These are phyloP conservation scores for Carassius carassius DNA, from an alignment of 2,113 vertebrate genomes.

Conservation along the genomic window DNA sequence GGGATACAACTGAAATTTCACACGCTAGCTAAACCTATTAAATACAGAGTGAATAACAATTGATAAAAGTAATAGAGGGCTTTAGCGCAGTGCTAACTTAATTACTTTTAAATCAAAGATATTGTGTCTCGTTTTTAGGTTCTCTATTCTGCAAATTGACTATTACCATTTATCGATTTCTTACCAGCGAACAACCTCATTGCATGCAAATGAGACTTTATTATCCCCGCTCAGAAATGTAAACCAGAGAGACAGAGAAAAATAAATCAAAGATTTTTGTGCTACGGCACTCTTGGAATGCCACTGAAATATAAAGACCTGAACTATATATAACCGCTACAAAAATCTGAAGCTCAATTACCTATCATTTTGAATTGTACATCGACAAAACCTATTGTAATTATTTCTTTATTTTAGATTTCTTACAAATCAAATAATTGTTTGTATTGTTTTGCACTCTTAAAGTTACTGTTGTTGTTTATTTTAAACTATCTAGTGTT, in stretches of 20 bases:
- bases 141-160: background rate
- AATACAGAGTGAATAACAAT: conserved; percentile 1
- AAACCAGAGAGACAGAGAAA: no score
- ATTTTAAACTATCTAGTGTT: no score
- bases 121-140: background rate
- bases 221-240: background rate
- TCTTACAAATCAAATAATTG: background rate
- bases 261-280: no score
- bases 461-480: no score
- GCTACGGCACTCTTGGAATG: background rate
- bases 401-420: background rate
- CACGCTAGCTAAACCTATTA: background rate
- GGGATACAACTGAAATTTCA: background rate
- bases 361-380: background rate
- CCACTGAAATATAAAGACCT: background rate
- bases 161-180: background rate
- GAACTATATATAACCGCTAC: background rate
- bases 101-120: conserved; percentile 4
- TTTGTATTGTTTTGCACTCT: background rate
- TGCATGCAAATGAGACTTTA: background rate
- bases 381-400: background rate
- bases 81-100: background rate
- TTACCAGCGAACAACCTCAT: background rate
- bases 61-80: background rate
- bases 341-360: background rate